Percentiles rank a stretch among this genome's conserved stretches.
Evolutionary conservation across 1,140 invertebrate genomes (phyloP).

Genomic region (Myzus persicae): DNA sequence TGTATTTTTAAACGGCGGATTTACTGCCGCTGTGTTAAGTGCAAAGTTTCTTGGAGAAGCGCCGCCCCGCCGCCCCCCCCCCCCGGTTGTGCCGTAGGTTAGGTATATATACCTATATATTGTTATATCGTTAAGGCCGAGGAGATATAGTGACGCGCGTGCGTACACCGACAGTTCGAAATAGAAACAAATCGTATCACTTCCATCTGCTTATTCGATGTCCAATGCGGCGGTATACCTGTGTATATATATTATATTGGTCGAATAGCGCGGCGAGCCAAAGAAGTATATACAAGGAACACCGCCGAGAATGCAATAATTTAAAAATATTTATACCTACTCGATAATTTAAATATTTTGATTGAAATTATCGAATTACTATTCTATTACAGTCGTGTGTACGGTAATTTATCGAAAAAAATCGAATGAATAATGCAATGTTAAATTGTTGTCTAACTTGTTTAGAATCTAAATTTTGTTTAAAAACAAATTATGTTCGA

Average conservation of each 20-base stretch:
- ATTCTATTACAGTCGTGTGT: background rate
- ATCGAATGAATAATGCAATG: background rate
- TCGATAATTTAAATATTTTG: slow-evolving; percentile 1
- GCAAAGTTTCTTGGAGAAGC: background rate
- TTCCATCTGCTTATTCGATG: background rate
- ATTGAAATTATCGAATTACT: slow-evolving; percentile 23
- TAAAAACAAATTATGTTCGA: background rate
- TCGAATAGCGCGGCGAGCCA: background rate
- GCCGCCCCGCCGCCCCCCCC: too few species aligned
- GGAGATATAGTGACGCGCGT: background rate
- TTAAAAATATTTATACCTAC: background rate
- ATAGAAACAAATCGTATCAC: background rate
- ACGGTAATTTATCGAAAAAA: background rate
- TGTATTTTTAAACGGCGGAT: slow-evolving; percentile 52
- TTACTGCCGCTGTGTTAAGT: background rate
- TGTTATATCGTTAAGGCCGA: background rate
- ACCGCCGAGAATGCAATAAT: background rate
- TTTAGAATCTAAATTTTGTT: slow-evolving; percentile 9
- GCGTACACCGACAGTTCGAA: background rate
- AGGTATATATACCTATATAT: background rate
- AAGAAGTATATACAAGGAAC: background rate
- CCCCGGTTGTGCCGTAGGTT: background rate
- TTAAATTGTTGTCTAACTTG: background rate
- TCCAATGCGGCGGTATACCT: background rate
- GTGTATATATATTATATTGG: background rate